phyloP scores from a whole-genome alignment of 2,888 invertebrate species.

The Sinodicranocentrus sp. region DNA sequence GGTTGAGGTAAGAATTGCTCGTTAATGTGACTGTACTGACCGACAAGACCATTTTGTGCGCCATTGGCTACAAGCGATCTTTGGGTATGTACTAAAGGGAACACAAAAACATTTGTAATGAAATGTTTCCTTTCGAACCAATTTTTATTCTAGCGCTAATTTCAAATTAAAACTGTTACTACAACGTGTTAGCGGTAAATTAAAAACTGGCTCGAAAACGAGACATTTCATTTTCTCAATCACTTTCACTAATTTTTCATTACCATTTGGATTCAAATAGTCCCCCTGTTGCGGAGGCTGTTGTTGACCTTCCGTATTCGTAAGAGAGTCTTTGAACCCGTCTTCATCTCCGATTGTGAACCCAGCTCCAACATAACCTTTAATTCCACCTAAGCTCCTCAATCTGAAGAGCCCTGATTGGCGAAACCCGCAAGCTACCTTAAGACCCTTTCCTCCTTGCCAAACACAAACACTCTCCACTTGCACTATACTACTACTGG shows the following conservation, averaged over 20 bases:
- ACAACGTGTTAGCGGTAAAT: too few relatives aligned
- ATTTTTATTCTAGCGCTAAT: too few relatives aligned
- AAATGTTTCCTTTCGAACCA: not conserved
- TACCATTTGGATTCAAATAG: slow-evolving; percentile 40
- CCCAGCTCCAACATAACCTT: slow-evolving; percentile 82
- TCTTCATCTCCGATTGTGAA: slow-evolving; percentile 92
- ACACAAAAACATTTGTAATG: slow-evolving; percentile 23
- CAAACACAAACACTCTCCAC: slow-evolving; percentile 74
- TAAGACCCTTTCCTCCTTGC: slow-evolving; percentile 83
- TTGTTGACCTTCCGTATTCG: slow-evolving; percentile 86
- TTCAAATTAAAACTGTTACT: too few relatives aligned
- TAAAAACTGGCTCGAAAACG: not conserved
- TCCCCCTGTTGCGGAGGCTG: slow-evolving; percentile 18
- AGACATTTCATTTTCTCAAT: slow-evolving; percentile 1
- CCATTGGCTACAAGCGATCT: slow-evolving; percentile 20
- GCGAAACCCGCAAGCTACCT: slow-evolving; percentile 94
- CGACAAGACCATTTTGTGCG: slow-evolving; percentile 29
- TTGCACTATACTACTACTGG: slow-evolving; percentile 41
- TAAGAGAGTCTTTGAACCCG: slow-evolving; percentile 89
- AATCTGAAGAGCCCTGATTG: slow-evolving; percentile 94
- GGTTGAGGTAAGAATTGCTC: too few relatives aligned
- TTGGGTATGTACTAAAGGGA: slow-evolving; percentile 45
- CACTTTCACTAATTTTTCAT: not conserved
- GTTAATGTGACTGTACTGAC: slow-evolving; percentile 47
- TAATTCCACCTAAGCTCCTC: slow-evolving; percentile 92